A percentile compares a stretch with the other conserved stretches of the same genome.
Evolutionary conservation across 92 coral and sea anemone genomes (phyloP).

Genomic region (Epizoanthus rinbou): DNA sequence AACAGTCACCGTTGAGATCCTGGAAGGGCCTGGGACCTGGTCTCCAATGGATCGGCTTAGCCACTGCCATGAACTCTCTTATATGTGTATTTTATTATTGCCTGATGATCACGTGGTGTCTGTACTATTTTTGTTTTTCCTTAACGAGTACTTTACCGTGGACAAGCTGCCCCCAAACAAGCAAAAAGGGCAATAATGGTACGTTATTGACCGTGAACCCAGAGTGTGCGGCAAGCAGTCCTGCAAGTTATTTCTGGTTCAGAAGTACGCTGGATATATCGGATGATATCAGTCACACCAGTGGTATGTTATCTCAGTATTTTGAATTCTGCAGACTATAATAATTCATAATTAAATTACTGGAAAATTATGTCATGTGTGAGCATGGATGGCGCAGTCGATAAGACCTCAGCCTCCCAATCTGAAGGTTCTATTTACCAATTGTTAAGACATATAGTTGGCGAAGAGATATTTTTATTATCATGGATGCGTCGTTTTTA

Average conservation of each 20-base stretch:
- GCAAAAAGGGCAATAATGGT: conserved; percentile 34
- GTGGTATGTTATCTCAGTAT: conserved; percentile 39
- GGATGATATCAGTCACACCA: conserved; percentile 67
- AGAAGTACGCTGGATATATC: conserved; percentile 72
- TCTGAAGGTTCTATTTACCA: too few relatives aligned
- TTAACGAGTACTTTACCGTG: conserved; percentile 76
- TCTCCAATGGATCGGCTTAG: conserved; percentile 82
- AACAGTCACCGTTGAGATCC: conserved; percentile 64
- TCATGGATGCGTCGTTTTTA: too few relatives aligned
- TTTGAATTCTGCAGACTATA: neutral
- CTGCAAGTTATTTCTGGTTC: conserved; percentile 93
- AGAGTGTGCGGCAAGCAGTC: conserved; percentile 75
- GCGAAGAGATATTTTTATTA: too few relatives aligned
- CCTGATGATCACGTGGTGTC: conserved; percentile 88
- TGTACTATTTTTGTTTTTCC: conserved; percentile 81
- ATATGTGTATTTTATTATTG: conserved; percentile 73
- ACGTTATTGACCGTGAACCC: conserved; percentile 46
- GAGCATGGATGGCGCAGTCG: too few relatives aligned
- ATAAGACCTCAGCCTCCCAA: too few relatives aligned
- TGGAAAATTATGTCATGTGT: neutral
- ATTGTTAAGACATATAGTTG: too few relatives aligned
- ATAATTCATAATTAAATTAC: neutral
- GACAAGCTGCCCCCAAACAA: conserved; percentile 63
- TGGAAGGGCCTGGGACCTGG: conserved; percentile 79
- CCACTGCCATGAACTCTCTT: conserved; percentile 70